phyloP scores from a whole-genome alignment of 1,140 invertebrate species.

The Hyles euphorbiae region DNA sequence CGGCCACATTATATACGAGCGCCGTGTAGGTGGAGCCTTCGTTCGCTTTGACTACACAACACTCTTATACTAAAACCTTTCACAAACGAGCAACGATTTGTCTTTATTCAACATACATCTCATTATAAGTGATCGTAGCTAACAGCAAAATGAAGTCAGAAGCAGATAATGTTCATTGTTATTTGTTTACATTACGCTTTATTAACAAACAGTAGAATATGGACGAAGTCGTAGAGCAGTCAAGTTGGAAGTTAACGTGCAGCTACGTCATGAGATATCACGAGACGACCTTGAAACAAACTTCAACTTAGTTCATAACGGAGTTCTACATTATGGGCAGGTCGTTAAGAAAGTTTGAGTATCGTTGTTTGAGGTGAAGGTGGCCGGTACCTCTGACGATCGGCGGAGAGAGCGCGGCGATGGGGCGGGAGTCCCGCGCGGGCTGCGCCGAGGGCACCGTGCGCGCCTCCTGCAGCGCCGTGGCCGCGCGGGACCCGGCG shows the following conservation, averaged over 20 bases:
- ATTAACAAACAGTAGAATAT: background rate
- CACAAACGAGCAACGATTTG: too few species aligned
- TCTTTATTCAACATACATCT: too few species aligned
- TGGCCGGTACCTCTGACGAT: constrained; percentile 81
- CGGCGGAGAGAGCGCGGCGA: constrained; percentile 82
- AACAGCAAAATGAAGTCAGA: too few species aligned
- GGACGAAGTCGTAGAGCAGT: too few species aligned
- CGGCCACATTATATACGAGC: constrained; percentile 57
- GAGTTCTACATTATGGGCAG: constrained; percentile 51
- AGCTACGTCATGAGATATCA: constrained; percentile 35
- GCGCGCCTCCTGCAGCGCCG: constrained; percentile 85
- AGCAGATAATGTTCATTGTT: too few species aligned
- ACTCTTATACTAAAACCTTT: constrained; percentile 13
- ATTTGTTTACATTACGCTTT: background rate
- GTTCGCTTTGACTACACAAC: constrained; percentile 29
- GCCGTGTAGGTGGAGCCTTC: constrained; percentile 59
- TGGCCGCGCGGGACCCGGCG: constrained; percentile 84
- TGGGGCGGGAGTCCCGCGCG: constrained; percentile 64
- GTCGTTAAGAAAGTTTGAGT: constrained; percentile 65
- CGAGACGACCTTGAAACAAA: constrained; percentile 65
- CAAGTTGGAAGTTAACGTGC: background rate
- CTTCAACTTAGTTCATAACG: constrained; percentile 53
- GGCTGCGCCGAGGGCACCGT: constrained; percentile 77
- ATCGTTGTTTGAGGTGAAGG: constrained; percentile 46
- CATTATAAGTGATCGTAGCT: too few species aligned